phyloP scores from a whole-genome alignment of 2,113 vertebrate species.

The Hymenochirus boettgeri region DNA sequence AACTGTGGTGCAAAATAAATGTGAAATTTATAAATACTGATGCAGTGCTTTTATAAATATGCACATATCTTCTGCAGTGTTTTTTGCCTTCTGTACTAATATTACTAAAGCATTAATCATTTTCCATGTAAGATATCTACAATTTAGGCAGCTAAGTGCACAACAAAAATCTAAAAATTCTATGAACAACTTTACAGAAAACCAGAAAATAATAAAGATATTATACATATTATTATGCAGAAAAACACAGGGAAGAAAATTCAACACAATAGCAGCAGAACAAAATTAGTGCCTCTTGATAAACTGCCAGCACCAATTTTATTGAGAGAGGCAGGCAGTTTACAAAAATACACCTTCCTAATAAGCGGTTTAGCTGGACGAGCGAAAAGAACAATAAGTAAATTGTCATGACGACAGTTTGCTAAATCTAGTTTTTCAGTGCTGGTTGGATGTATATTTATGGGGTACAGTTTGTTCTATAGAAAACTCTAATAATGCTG shows the following conservation, averaged over 20 bases:
- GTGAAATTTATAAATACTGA: too few relatives aligned
- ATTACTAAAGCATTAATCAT: too few relatives aligned
- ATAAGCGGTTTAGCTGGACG: background rate
- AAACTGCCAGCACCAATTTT: constrained; percentile 1
- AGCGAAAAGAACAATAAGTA: background rate
- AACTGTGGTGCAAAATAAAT: too few relatives aligned
- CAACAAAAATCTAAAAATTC: too few relatives aligned
- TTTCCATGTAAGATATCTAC: too few relatives aligned
- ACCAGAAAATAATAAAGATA: background rate
- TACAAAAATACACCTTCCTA: constrained; percentile 11
- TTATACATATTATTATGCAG: background rate
- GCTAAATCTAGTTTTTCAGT: background rate
- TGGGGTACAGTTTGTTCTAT: constrained; percentile 10
- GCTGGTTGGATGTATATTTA: background rate
- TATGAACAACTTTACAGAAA: too few relatives aligned
- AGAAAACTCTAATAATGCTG: background rate
- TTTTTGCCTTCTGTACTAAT: too few relatives aligned
- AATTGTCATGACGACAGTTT: constrained; percentile 11
- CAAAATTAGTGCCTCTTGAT: background rate
- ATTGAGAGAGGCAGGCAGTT: background rate
- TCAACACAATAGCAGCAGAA: background rate
- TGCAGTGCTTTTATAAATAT: too few relatives aligned
- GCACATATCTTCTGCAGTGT: too few relatives aligned
- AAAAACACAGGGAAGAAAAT: background rate
- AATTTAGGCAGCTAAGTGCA: too few relatives aligned